phyloP scores from a whole-genome alignment of 1,140 invertebrate genomes.

The Phenacoccus solenopsis region DNA sequence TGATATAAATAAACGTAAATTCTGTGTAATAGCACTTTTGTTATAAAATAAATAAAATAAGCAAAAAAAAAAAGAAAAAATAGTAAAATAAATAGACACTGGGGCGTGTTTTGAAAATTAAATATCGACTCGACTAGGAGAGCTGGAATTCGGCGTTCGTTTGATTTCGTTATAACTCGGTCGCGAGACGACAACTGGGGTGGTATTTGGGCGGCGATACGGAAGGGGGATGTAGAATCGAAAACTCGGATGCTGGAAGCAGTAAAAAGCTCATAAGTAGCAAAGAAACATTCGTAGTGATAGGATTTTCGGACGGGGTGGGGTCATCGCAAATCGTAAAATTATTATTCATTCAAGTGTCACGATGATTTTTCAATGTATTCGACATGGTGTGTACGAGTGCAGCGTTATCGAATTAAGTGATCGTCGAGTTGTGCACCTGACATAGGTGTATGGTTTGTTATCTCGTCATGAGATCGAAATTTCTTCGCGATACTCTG shows the following conservation, averaged over 20 bases:
- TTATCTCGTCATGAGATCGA: slow-evolving; percentile 6
- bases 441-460: neutral
- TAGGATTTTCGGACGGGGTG: slow-evolving; percentile 13
- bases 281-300: slow-evolving; percentile 8
- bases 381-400: neutral
- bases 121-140: slow-evolving; percentile 13
- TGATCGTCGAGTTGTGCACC: neutral
- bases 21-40: neutral
- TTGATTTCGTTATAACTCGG: slow-evolving; percentile 12
- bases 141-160: slow-evolving; percentile 14
- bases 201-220: neutral
- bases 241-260: slow-evolving; percentile 9
- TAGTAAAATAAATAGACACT: slow-evolving; percentile 5
- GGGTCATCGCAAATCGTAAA: slow-evolving; percentile 1
- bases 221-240: neutral
- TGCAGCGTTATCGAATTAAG: neutral
- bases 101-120: slow-evolving; percentile 15
- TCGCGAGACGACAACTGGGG: neutral
- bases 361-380: neutral
- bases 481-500: neutral
- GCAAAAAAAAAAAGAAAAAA: neutral
- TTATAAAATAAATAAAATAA: neutral
- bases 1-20: neutral
- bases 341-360: neutral
- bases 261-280: slow-evolving; percentile 14